phyloP scores from a whole-genome alignment of 2,888 invertebrate species.

The Drosophila incognita region DNA sequence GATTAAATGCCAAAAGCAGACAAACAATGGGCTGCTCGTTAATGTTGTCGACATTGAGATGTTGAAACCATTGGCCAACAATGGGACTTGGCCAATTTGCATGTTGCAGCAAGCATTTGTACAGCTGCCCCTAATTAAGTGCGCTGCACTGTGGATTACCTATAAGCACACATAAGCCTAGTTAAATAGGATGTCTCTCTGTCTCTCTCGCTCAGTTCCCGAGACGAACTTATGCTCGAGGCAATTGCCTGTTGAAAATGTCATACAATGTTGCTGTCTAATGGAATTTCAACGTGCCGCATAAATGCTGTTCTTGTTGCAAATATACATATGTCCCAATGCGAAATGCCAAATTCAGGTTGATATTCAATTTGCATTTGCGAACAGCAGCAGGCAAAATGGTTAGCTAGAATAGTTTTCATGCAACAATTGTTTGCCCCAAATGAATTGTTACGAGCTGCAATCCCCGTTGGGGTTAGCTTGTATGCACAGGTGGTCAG shows the following conservation, averaged over 20 bases:
- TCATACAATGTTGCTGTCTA: constrained; percentile 12
- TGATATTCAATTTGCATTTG: constrained; percentile 18
- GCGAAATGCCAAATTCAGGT: neutral
- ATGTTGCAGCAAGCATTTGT: constrained; percentile 18
- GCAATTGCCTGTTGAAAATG: constrained; percentile 15
- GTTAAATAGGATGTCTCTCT: neutral
- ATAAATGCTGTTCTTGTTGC: constrained; percentile 14
- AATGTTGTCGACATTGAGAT: constrained; percentile 10
- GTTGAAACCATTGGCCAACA: constrained; percentile 19
- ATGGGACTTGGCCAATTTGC: constrained; percentile 12
- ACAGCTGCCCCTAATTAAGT: constrained; percentile 30
- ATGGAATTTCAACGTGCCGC: constrained; percentile 34
- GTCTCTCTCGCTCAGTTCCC: neutral
- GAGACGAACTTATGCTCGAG: neutral
- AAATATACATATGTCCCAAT: neutral
- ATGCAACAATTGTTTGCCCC: constrained; percentile 31
- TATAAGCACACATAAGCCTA: constrained; percentile 8
- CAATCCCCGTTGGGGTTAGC: constrained; percentile 23
- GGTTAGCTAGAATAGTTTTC: constrained; percentile 23
- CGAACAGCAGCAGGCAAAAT: constrained; percentile 8
- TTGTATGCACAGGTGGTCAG: constrained; percentile 62
- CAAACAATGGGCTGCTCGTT: constrained; percentile 8
- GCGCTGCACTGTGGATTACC: constrained; percentile 14
- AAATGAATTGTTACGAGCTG: constrained; percentile 32
- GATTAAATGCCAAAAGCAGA: constrained; percentile 19